phyloP scores from a whole-genome alignment of 2,113 vertebrate species.

The Dromaius novaehollandiae region DNA sequence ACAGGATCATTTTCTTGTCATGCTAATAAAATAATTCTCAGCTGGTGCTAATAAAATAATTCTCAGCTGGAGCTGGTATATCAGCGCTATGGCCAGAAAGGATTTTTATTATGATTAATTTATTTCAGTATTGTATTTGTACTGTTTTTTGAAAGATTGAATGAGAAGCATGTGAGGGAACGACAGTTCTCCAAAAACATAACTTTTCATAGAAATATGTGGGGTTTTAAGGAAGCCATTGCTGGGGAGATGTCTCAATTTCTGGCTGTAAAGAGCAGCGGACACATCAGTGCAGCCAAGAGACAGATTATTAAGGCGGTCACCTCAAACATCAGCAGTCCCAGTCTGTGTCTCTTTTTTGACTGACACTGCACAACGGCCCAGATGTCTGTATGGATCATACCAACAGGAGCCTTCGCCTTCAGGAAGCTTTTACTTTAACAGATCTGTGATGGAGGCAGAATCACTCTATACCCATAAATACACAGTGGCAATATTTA shows the following conservation, averaged over 20 bases:
- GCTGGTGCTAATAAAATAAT: background rate
- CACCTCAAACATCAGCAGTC: background rate
- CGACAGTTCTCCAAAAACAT: background rate
- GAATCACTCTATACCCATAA: background rate
- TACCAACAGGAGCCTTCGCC: background rate
- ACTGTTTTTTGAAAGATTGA: background rate
- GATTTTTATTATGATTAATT: background rate
- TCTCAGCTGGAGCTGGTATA: background rate
- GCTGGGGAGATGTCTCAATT: background rate
- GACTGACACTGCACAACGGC: background rate
- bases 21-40: background rate
- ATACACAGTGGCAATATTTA: background rate
- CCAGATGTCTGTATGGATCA: background rate
- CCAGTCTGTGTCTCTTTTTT: accelerated
- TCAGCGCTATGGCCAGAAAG: background rate
- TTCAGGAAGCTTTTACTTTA: background rate
- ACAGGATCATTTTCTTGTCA: background rate
- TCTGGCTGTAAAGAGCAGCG: background rate
- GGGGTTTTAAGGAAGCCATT: background rate
- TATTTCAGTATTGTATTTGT: background rate
- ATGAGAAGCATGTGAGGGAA: background rate
- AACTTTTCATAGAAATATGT: background rate
- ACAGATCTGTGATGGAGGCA: background rate
- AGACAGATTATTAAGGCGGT: background rate
- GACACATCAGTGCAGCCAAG: background rate